These are phyloP conservation scores for Chlorodrepanis virens DNA, from an alignment of 2,113 vertebrate genomes.

Conservation along the genomic window DNA sequence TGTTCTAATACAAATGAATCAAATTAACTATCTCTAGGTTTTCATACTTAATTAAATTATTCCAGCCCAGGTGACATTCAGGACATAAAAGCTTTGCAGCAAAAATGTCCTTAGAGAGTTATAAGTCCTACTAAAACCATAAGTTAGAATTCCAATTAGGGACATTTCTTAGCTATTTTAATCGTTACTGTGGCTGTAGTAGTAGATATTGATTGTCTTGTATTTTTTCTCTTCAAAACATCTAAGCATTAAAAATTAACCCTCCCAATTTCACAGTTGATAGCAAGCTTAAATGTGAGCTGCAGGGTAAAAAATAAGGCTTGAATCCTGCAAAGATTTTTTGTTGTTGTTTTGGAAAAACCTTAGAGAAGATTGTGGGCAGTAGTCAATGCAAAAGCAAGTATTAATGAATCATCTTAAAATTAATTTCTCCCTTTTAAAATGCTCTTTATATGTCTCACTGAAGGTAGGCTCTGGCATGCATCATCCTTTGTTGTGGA, in stretches of 20 bases:
- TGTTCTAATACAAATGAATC: neutral
- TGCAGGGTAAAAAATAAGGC: neutral
- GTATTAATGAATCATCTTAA: neutral
- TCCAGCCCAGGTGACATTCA: neutral
- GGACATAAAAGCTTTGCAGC: neutral
- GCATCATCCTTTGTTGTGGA: neutral
- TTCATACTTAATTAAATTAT: conserved; percentile 23
- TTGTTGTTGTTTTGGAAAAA: neutral
- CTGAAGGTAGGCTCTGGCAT: neutral
- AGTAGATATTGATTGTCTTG: neutral
- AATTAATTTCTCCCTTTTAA: neutral
- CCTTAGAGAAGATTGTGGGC: neutral
- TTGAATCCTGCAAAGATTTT: neutral
- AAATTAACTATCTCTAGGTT: conserved; percentile 2
- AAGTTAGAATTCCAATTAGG: neutral
- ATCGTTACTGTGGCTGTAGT: neutral
- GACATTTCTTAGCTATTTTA: neutral
- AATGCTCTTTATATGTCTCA: neutral
- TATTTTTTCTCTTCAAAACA: neutral
- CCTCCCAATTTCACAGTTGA: neutral
- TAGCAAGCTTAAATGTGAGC: neutral
- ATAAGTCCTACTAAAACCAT: neutral
- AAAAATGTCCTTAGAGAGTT: neutral
- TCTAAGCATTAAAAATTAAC: neutral
- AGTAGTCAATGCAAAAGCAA: neutral